These are phyloP conservation scores for Chaetodon trifascialis DNA, from an alignment of 2,113 vertebrate species.

Conservation along the genomic window DNA sequence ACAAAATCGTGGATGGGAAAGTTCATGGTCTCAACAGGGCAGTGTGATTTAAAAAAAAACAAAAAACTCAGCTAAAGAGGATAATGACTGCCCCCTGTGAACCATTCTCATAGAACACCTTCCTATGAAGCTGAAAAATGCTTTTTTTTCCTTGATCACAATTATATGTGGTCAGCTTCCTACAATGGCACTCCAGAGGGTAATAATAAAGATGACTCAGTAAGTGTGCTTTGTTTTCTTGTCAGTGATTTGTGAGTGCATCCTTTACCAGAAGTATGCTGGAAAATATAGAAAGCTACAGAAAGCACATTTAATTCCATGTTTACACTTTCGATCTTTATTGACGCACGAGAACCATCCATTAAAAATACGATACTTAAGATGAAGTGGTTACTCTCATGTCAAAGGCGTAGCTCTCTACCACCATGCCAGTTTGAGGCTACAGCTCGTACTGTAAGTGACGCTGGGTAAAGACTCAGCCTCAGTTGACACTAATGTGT, in stretches of 20 bases:
- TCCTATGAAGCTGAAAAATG: not conserved
- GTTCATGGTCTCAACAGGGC: not conserved
- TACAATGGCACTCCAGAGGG: not conserved
- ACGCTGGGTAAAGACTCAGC: not conserved
- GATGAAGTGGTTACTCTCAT: not conserved
- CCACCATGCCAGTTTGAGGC: no score
- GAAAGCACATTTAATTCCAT: not conserved
- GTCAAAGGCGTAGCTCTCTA: not conserved
- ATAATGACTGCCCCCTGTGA: not conserved
- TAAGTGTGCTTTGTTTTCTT: not conserved
- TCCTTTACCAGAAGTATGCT: not conserved
- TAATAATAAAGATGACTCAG: not conserved
- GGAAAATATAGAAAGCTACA: not conserved
- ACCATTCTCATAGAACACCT: not conserved
- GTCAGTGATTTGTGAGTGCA: not conserved
- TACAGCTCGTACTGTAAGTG: not conserved
- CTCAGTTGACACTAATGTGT: conserved; percentile 25
- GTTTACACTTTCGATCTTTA: no score
- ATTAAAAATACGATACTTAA: not conserved
- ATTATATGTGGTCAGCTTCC: not conserved
- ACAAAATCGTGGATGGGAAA: not conserved
- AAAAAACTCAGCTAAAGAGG: no score
- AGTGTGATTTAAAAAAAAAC: not conserved
- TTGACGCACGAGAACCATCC: no score
- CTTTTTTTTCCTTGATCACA: not conserved